phyloP scores from a whole-genome alignment of 2,797 vertebrate species.

The Allobates femoralis region DNA sequence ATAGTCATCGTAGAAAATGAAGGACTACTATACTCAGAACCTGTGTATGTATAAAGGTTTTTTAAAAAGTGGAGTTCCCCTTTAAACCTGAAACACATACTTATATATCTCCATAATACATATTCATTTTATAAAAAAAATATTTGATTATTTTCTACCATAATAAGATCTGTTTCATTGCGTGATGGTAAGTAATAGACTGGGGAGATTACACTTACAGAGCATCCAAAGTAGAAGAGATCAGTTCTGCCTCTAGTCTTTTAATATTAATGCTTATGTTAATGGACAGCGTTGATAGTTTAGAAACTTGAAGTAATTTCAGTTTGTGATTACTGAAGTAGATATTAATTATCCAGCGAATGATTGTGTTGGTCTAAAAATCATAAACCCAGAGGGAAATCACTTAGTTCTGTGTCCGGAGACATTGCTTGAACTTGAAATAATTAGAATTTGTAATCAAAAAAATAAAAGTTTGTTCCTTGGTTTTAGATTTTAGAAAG shows the following conservation, averaged over 20 bases:
- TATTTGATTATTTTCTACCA: neutral
- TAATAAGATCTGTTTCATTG: neutral
- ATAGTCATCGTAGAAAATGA: too few relatives aligned
- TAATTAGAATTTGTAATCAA: neutral
- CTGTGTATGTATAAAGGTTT: neutral
- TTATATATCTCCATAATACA: neutral
- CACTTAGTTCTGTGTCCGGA: neutral
- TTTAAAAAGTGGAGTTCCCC: neutral
- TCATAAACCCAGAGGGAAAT: neutral
- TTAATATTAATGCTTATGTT: slow-evolving; percentile 42
- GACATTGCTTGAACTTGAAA: neutral
- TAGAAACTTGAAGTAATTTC: slow-evolving; percentile 1
- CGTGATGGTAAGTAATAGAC: neutral
- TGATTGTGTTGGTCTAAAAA: slow-evolving; percentile 10
- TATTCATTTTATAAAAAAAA: neutral
- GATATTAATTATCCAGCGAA: slow-evolving; percentile 21
- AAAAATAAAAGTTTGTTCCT: neutral
- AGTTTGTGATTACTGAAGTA: neutral
- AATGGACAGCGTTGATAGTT: slow-evolving; percentile 14
- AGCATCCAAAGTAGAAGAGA: neutral
- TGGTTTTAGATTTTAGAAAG: neutral
- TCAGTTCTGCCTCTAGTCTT: neutral
- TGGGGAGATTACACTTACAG: neutral
- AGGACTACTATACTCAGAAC: too few relatives aligned
- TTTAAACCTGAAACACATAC: neutral